These are phyloP conservation scores for Trididemnum clinides DNA, from an alignment of 23 tunicate genomes.

Conservation along the genomic window DNA sequence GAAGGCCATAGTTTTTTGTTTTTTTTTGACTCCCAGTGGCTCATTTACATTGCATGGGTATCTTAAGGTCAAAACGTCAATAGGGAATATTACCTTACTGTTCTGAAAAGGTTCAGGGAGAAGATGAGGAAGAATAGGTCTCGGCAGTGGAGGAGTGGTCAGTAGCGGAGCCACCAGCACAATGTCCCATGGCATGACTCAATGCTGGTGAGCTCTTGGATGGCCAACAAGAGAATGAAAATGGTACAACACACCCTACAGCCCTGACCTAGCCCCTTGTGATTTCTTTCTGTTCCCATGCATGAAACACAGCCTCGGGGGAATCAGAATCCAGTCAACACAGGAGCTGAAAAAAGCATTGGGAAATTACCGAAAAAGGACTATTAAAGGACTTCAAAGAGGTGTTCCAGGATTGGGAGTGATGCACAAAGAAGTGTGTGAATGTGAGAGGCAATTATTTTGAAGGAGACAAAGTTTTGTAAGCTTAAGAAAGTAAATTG, in stretches of 20 bases:
- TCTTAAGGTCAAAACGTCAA: too few species aligned
- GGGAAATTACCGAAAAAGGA: not conserved
- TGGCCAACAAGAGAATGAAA: constrained; percentile 8
- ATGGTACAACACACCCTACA: constrained; percentile 3
- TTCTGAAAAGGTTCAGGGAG: too few species aligned
- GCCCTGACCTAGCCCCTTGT: not conserved
- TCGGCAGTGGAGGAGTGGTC: not conserved
- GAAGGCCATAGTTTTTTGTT: too few species aligned
- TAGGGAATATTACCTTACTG: too few species aligned
- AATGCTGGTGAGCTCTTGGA: constrained; percentile 1
- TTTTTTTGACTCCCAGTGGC: too few species aligned
- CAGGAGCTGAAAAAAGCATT: not conserved
- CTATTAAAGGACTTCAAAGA: not conserved
- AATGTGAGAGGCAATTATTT: too few species aligned
- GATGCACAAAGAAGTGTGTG: too few species aligned
- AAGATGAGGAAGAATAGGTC: not conserved
- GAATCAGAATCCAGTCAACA: not conserved
- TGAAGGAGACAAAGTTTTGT: too few species aligned
- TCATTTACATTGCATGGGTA: too few species aligned
- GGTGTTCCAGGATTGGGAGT: not conserved
- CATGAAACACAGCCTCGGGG: not conserved
- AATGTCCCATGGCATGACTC: not conserved
- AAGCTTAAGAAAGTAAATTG: too few species aligned
- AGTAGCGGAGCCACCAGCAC: not conserved
- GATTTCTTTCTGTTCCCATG: not conserved